A percentile compares a stretch with the other conserved stretches of the same genome.
Conservation (phyloP, 2,113 vertebrate species). For the Antidorcas marsupialis region DNA sequence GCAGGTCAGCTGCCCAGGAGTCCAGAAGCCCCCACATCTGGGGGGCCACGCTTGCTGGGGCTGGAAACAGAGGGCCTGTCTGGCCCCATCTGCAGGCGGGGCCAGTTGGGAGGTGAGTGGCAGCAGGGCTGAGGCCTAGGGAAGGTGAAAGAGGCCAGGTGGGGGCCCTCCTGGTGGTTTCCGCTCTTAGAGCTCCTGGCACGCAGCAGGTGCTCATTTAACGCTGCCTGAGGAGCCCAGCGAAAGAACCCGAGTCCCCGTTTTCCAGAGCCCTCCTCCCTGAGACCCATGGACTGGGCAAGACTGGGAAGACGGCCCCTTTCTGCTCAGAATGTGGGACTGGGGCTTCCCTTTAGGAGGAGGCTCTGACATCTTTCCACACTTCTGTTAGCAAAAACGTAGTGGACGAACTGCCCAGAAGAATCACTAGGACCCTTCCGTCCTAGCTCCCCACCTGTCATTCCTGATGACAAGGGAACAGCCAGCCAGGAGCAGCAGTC, state of each 20-base stretch:
- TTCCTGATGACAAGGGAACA: background rate
- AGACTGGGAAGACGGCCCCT: background rate
- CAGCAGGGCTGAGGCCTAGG: background rate
- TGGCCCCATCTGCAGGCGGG: background rate
- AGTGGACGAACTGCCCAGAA: background rate
- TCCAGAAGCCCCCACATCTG: background rate
- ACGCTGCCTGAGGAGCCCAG: background rate
- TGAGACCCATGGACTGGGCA: background rate
- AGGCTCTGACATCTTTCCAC: background rate
- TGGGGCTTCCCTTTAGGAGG: background rate
- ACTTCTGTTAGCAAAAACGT: conserved; percentile 8
- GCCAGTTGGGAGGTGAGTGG: background rate
- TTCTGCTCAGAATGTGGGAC: background rate
- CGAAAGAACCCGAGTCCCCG: background rate
- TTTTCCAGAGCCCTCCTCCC: background rate
- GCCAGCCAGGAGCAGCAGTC: background rate
- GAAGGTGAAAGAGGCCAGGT: background rate
- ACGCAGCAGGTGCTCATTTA: background rate
- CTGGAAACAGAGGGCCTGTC: background rate
- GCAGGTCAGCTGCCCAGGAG: background rate
- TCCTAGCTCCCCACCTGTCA: background rate
- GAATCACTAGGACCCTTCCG: background rate
- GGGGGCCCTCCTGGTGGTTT: background rate
- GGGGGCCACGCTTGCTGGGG: rapidly evolving
- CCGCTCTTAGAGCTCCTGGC: background rate